phyloP scores from a whole-genome alignment of 2,888 invertebrate species.

The Cryptophagus acutangulus region DNA sequence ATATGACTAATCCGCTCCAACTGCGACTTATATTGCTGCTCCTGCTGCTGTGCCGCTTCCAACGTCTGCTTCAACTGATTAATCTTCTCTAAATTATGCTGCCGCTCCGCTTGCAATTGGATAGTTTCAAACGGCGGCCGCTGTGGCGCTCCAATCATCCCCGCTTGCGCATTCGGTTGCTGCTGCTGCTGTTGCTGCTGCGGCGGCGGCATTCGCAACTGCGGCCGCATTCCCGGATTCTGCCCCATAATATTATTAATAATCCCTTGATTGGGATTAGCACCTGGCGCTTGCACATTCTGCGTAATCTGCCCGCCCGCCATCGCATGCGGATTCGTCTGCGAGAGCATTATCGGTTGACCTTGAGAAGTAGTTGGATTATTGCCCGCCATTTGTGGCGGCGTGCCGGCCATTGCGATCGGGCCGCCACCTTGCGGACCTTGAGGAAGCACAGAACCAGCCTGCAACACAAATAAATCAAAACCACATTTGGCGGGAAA shows the following conservation, averaged over 20 bases:
- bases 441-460: slow-evolving; percentile 42
- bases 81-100: slow-evolving; percentile 75
- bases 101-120: slow-evolving; percentile 68
- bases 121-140: slow-evolving; percentile 47
- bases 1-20: slow-evolving; percentile 66
- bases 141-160: slow-evolving; percentile 40
- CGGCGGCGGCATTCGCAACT: slow-evolving; percentile 38
- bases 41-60: slow-evolving; percentile 74
- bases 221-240: slow-evolving; percentile 41
- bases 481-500: not conserved
- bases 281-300: slow-evolving; percentile 48
- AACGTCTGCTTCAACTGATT: slow-evolving; percentile 70
- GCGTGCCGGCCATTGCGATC: slow-evolving; percentile 39
- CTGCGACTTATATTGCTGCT: slow-evolving; percentile 73
- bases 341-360: slow-evolving; percentile 52
- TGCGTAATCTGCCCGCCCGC: slow-evolving; percentile 57
- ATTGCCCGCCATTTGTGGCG: slow-evolving; percentile 35
- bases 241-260: slow-evolving; percentile 40
- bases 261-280: slow-evolving; percentile 35
- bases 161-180: slow-evolving; percentile 34
- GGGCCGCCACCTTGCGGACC: slow-evolving; percentile 25
- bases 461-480: not conserved
- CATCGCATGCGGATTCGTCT: slow-evolving; percentile 53
- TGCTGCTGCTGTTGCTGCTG: slow-evolving; percentile 30
- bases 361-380: slow-evolving; percentile 36